Conservation (phyloP, 2,113 vertebrate genomes). For the Perca schrenkii region DNA sequence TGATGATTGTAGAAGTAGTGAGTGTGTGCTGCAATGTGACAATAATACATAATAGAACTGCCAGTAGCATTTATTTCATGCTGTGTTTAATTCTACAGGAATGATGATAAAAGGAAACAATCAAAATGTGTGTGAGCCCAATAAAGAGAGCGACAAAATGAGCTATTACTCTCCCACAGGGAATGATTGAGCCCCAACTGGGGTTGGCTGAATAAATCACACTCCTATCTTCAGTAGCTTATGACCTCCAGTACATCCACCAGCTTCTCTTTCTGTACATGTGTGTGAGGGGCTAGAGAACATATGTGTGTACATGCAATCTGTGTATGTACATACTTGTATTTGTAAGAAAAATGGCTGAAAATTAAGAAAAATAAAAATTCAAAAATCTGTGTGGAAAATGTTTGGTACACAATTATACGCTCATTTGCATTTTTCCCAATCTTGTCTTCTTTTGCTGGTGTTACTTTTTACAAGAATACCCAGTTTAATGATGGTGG, state of each 20-base stretch:
- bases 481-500: neutral
- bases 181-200: conserved; percentile 80
- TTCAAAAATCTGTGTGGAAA: neutral
- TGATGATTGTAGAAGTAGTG: conserved; percentile 74
- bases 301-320: conserved; percentile 10
- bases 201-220: conserved; percentile 78
- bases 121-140: conserved; percentile 81
- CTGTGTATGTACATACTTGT: conserved; percentile 2
- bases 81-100: conserved; percentile 85
- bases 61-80: conserved; percentile 83
- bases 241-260: conserved; percentile 66
- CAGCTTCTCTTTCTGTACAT: conserved; percentile 18
- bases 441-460: neutral
- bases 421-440: neutral
- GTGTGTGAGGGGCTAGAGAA: neutral
- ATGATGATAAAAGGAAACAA: conserved; percentile 85
- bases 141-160: conserved; percentile 76
- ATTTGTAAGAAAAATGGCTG: neutral
- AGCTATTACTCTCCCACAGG: conserved; percentile 75
- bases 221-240: conserved; percentile 65
- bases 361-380: neutral
- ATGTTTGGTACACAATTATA: neutral
- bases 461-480: neutral
- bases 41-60: conserved; percentile 80
- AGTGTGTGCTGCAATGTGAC: conserved; percentile 74